Conservation (phyloP, 2,113 vertebrate species). For the Fukomys damarensis region DNA sequence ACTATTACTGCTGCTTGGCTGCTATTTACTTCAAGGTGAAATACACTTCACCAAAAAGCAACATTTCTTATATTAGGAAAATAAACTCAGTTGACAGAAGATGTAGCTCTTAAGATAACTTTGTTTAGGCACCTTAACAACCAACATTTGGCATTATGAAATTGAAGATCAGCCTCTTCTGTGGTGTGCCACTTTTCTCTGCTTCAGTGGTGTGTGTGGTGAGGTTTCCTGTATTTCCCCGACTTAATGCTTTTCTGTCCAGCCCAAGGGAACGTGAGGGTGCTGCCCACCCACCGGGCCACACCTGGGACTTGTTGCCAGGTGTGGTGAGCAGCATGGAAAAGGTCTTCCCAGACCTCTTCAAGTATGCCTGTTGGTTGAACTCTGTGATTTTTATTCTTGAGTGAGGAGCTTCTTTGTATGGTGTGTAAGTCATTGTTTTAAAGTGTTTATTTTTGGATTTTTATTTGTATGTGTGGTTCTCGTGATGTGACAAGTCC, state of each 20-base stretch:
- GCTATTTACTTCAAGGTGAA: conserved; percentile 54
- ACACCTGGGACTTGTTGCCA: conserved; percentile 79
- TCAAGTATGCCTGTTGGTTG: neutral
- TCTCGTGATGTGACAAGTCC: conserved; percentile 88
- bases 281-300: neutral
- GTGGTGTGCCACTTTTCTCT: neutral
- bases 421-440: conserved; percentile 80
- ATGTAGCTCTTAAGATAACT: conserved; percentile 44
- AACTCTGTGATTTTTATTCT: conserved; percentile 66
- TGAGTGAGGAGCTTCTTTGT: conserved; percentile 73
- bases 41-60: conserved; percentile 24
- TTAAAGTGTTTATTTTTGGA: conserved; percentile 86
- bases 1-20: conserved; percentile 36
- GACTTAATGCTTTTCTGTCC: conserved; percentile 72
- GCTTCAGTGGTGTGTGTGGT: neutral
- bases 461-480: conserved; percentile 84
- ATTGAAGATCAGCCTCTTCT: conserved; percentile 21
- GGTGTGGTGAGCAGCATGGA: conserved; percentile 63
- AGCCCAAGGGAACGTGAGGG: neutral
- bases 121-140: conserved; percentile 23
- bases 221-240: conserved; percentile 54
- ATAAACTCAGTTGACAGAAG: conserved; percentile 31
- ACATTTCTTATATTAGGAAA: neutral
- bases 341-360: neutral
- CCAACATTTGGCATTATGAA: conserved; percentile 49